Percentiles rank a stretch among this genome's conserved stretches.
These are phyloP conservation scores for Labeo rohita DNA, from an alignment of 2,113 vertebrate species.

Conservation along the genomic window DNA sequence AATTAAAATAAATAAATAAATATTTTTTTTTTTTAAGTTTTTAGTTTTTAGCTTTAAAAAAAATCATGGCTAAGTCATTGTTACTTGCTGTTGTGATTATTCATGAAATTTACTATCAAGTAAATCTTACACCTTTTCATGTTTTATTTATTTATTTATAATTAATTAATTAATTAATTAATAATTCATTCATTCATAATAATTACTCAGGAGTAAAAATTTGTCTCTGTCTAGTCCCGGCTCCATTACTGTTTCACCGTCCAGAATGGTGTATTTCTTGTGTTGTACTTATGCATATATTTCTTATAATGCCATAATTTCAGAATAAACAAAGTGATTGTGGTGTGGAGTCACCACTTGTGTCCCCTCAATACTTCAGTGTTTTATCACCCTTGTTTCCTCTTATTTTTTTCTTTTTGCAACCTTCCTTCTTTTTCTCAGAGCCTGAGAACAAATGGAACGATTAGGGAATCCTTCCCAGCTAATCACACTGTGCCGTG, in stretches of 20 bases:
- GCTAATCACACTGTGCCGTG: conserved; percentile 80
- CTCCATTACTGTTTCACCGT: neutral
- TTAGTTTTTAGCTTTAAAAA: too few relatives aligned
- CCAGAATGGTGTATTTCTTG: neutral
- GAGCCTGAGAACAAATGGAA: conserved; percentile 76
- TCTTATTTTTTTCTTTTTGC: conserved; percentile 60
- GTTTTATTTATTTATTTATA: too few relatives aligned
- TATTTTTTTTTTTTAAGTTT: too few relatives aligned
- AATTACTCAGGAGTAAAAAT: neutral
- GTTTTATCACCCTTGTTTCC: conserved; percentile 72
- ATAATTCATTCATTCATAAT: neutral
- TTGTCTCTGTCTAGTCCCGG: neutral
- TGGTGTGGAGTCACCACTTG: neutral
- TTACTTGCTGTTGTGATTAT: neutral
- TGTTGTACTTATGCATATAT: neutral
- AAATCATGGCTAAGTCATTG: too few relatives aligned
- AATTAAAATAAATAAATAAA: too few relatives aligned
- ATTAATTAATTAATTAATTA: too few relatives aligned
- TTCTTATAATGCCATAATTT: neutral
- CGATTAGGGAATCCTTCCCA: conserved; percentile 82
- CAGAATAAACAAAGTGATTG: conserved; percentile 1
- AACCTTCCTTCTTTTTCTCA: conserved; percentile 66
- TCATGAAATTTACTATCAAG: neutral
- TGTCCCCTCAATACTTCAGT: neutral
- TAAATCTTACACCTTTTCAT: too few relatives aligned